Evolutionary conservation across 2,888 invertebrate genomes (phyloP), one percentile per base, ranked within the genome.

Genomic region (Synanthedon tipuliformis): DNA sequence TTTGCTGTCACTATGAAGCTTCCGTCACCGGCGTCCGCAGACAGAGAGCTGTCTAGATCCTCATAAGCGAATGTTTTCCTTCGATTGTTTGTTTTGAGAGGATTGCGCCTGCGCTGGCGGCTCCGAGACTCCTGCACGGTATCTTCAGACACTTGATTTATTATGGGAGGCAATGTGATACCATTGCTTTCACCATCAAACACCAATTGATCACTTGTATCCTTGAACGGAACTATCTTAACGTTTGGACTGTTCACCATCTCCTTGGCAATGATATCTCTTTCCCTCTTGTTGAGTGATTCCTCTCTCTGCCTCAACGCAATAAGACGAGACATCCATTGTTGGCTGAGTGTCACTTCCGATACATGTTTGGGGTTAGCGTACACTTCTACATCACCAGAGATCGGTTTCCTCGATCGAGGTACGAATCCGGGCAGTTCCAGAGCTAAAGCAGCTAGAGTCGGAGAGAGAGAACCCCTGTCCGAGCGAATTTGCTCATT

Each of bases 21-120:
- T 34, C 81, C 69, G 53, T 90, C 90, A 0, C 89, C 89, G 3
- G 85, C 68, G 56, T 89, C 90, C 0, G 90, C 90, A 0, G 90
- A 90, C 50, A 90, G 69, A 0, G 90, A 90, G 58, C 90, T 89
- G 65, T 90, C 89, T 34, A 90, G 70, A 59, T 90, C 90, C 53
- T 89, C 89, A 56, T 89, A 90, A 1, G 71, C 78, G 34, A 67
- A 79, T 58, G 75, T 82, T 66, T 78, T 75, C 54, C 84, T 71
- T 52, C 78, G 76, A 2, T 63, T 62, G 13, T 73, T 69, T 3
- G 69, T 51, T 23, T 78, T 75, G 53, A 72, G 62, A 0, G 82
- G 80, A 52, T 71, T 65, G 0, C 71, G 59, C 40, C 75, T 72
- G 3, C 77, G 73, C 13, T 65, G 78, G 3, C 72, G 75, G 8